These are phyloP conservation scores for Amia ocellicauda DNA, from an alignment of 2,113 vertebrate species.

Conservation along the genomic window DNA sequence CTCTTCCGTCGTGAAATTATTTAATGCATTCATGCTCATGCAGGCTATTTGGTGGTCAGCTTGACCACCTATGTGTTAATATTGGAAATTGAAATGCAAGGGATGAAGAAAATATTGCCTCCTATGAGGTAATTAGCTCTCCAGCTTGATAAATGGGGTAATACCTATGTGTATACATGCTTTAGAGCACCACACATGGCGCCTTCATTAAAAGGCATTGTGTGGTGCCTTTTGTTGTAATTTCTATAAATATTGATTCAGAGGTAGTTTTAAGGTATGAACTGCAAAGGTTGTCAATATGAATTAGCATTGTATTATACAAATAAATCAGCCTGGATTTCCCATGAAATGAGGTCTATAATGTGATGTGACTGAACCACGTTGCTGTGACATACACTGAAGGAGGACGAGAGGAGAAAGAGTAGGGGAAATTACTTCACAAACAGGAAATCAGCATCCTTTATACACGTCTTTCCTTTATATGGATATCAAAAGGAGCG, in stretches of 20 bases:
- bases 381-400: background rate
- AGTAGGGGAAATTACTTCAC: background rate
- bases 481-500: too few relatives aligned
- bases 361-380: background rate
- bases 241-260: constrained; percentile 75
- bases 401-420: background rate
- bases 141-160: constrained; percentile 96
- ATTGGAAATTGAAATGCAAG: constrained; percentile 90
- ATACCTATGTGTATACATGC: constrained; percentile 97
- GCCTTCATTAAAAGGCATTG: constrained; percentile 80
- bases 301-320: background rate
- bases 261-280: constrained; percentile 20
- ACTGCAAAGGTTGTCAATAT: constrained; percentile 38
- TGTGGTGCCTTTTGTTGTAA: constrained; percentile 71
- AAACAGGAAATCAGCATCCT: too few relatives aligned
- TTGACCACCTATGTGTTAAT: constrained; percentile 93
- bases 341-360: background rate
- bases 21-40: constrained; percentile 99
- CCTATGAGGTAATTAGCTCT: constrained; percentile 95
- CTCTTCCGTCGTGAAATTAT: constrained; percentile 90
- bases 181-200: constrained; percentile 81
- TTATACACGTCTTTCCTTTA: too few relatives aligned
- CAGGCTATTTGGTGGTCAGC: constrained; percentile 82
- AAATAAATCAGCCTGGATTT: constrained; percentile 2
- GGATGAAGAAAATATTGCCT: constrained; percentile 84